A percentile compares a stretch with the other conserved stretches of the same genome.
Conservation (phyloP, 2,888 invertebrate species). For the Sceliomorpha sp. region DNA sequence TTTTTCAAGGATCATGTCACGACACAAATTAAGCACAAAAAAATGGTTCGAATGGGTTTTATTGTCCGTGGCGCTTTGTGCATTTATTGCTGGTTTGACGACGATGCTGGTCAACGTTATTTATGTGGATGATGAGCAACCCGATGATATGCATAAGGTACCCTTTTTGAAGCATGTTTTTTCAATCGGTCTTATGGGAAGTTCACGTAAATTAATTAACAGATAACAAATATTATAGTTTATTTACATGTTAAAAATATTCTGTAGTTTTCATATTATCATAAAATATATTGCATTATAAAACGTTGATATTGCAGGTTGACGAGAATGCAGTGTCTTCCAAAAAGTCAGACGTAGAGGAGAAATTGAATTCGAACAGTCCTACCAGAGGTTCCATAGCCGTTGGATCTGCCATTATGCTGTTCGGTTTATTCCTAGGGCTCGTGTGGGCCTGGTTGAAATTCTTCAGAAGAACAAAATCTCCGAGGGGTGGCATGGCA, state of each 20-base stretch:
- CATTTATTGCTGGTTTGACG: conserved; percentile 72
- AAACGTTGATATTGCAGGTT: no score
- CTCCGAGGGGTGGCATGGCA: conserved; percentile 73
- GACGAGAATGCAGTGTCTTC: conserved; percentile 4
- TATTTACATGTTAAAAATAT: no score
- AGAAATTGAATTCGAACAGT: conserved; percentile 50
- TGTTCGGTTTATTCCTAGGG: conserved; percentile 70
- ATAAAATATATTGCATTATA: background rate
- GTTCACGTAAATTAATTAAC: no score
- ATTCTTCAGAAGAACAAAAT: conserved; percentile 73
- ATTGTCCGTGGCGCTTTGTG: conserved; percentile 71
- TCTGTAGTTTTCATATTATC: no score
- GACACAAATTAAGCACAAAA: conserved; percentile 75
- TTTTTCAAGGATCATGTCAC: conserved; percentile 73
- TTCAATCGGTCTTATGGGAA: no score
- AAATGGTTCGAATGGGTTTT: conserved; percentile 77
- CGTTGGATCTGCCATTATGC: conserved; percentile 71
- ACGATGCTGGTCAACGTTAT: conserved; percentile 72
- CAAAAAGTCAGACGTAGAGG: conserved; percentile 39
- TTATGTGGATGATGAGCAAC: conserved; percentile 55
- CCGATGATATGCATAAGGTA: conserved; percentile 42
- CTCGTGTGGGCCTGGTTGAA: conserved; percentile 72
- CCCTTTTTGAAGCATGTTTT: background rate
- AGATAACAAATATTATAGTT: no score
- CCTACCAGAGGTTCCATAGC: conserved; percentile 68